A percentile compares a stretch with the other conserved stretches of the same genome.
These are phyloP conservation scores for Pseudochromis fuscus DNA, from an alignment of 2,797 vertebrate genomes.

Conservation along the genomic window DNA sequence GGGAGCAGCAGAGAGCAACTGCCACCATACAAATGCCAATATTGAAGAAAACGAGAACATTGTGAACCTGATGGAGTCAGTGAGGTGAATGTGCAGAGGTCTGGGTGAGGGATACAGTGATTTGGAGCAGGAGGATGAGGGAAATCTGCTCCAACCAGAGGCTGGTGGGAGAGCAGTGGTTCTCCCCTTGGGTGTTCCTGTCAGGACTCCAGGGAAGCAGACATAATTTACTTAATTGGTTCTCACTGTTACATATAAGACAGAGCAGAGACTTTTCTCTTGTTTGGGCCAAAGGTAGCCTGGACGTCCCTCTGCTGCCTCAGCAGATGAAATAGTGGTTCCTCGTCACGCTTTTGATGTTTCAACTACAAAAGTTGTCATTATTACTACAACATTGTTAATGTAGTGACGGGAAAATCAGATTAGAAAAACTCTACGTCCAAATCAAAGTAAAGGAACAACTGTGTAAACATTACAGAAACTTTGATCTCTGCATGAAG, in stretches of 20 bases:
- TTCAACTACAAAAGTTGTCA: conserved; percentile 2
- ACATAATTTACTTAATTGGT: conserved; percentile 83
- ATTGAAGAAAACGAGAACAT: too few relatives aligned
- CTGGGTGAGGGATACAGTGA: conserved; percentile 41
- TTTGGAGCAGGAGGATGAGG: conserved; percentile 11
- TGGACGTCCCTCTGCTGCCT: conserved; percentile 52
- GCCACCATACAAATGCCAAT: too few relatives aligned
- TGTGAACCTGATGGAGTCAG: too few relatives aligned
- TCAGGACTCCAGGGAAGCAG: conserved; percentile 71
- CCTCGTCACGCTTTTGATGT: background rate
- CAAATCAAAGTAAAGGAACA: background rate
- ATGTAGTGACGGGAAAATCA: background rate
- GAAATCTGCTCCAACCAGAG: conserved; percentile 36
- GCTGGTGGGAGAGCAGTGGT: conserved; percentile 41
- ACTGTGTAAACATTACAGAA: background rate
- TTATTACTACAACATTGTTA: background rate
- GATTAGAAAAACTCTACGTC: background rate
- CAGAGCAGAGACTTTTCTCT: conserved; percentile 43
- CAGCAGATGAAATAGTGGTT: conserved; percentile 17
- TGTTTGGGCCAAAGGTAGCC: conserved; percentile 56
- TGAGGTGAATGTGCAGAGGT: conserved; percentile 42
- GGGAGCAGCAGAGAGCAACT: too few relatives aligned
- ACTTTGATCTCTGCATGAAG: conserved; percentile 37
- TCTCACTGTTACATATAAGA: conserved; percentile 60
- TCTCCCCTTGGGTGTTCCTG: conserved; percentile 75